Conservation (phyloP, 1,140 invertebrate genomes). For the Orius laevigatus region DNA sequence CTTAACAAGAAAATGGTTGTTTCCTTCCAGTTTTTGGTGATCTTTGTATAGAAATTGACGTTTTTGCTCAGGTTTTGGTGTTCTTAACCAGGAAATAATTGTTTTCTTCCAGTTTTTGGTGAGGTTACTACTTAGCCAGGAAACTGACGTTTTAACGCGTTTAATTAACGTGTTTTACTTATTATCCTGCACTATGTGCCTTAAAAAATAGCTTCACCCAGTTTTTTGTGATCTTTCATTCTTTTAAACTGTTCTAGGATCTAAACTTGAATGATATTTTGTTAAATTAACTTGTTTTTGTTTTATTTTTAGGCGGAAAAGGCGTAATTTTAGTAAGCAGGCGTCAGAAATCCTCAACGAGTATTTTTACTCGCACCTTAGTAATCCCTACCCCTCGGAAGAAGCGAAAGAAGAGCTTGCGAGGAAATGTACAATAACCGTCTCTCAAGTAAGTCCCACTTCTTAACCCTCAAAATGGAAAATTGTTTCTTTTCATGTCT, state of each 20-base stretch:
- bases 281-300: background rate
- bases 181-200: too few relatives aligned
- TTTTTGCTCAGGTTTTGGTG: too few relatives aligned
- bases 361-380: constrained; percentile 99
- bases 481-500: background rate
- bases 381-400: constrained; percentile 98
- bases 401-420: constrained; percentile 99
- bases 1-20: too few relatives aligned
- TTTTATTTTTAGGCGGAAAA: constrained; percentile 61
- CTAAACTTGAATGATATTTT: too few relatives aligned
- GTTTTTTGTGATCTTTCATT: background rate
- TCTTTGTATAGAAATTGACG: too few relatives aligned
- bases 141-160: too few relatives aligned
- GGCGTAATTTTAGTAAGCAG: constrained; percentile 99
- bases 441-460: constrained; percentile 66
- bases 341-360: constrained; percentile 99
- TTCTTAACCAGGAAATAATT: too few relatives aligned
- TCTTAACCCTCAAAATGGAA: background rate
- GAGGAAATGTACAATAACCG: constrained; percentile 98
- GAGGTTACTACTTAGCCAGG: too few relatives aligned
- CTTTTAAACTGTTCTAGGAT: too few relatives aligned
- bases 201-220: background rate
- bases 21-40: too few relatives aligned
- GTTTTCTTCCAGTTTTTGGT: too few relatives aligned
- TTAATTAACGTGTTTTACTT: too few relatives aligned